Base-by-base conservation (phyloP, 2,113 vertebrate species). In the Pholis gunnellus region DNA sequence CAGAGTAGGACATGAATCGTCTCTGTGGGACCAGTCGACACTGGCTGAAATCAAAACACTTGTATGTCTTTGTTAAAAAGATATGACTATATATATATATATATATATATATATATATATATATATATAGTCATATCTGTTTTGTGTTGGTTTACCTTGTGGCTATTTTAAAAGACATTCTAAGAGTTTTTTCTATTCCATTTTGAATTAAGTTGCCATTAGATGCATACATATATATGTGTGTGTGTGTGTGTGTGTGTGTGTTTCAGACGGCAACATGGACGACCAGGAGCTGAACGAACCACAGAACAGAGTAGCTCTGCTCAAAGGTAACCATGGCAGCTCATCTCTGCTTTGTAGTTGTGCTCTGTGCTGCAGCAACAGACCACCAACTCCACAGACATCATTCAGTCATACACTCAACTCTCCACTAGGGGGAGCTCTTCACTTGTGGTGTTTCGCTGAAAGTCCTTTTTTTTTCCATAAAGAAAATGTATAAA, bases 201-300 rank as follows among this genome's bases (percentile, higher is more conserved):
- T 70, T 34, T 27, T 46, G 7, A 2, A n/a, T 73, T 0, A 17
- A 66, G 2, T 52, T 13, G 14, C 31, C 17, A 17, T 61, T n/a
- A 48, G 18, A 61, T 44, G 42, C 9, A 25, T 34, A 34, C 5
- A 34, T 36, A 8, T 4, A 1, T 38, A 1, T 52, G 13, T 80
- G 31, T 60, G 17, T 69, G 18, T 77, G 74, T 88, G 5, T 54
- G n/a, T 81, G 2, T 56, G 25, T 81, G 25, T 67, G 20, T 71
- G 18, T 78, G 73, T 88, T 83, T 80, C 75, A 99, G 98, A 99
- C 82, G 97, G 97, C 72, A 98, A 99, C 90, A 99, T 99, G 98
- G 98, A 99, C 89, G 97, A 99, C 50, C 97, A 98, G 92, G 98
- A 99, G 78, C 92, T 99, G 88, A 98, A 97, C 36, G 97, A 99